phyloP scores from a whole-genome alignment of 2,113 vertebrate species.

The Pogonocichla stellata region DNA sequence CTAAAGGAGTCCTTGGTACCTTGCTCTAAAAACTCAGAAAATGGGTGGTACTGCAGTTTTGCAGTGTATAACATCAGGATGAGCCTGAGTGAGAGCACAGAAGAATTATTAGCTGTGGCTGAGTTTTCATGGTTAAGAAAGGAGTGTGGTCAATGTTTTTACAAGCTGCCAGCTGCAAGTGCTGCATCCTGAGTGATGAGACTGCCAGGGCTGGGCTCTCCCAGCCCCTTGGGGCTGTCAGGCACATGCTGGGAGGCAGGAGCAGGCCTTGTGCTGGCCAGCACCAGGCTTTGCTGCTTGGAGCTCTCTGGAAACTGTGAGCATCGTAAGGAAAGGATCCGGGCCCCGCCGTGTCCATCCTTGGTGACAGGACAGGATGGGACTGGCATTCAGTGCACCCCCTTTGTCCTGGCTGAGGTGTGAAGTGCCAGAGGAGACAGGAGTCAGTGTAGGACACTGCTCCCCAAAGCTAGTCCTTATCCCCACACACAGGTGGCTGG shows the following conservation, averaged over 20 bases:
- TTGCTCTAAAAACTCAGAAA: not conserved
- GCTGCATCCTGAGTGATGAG: not conserved
- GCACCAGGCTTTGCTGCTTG: not conserved
- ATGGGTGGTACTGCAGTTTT: not conserved
- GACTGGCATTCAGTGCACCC: not conserved
- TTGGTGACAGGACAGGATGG: not conserved
- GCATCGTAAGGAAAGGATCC: not conserved
- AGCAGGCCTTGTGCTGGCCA: not conserved
- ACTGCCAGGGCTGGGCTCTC: not conserved
- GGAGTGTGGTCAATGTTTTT: not conserved
- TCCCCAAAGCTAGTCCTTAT: not conserved
- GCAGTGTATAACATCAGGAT: rapidly evolving
- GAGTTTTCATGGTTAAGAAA: not conserved
- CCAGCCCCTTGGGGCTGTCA: rapidly evolving
- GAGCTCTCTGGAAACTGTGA: not conserved
- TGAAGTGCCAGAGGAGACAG: not conserved
- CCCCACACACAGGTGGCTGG: not conserved
- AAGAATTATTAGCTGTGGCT: not conserved
- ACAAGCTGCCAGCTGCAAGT: not conserved
- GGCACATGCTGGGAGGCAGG: not conserved
- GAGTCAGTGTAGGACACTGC: not conserved
- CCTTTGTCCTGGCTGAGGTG: not conserved
- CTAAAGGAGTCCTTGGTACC: not conserved
- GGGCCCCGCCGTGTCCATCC: rapidly evolving
- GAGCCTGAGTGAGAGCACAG: not conserved